Evolutionary conservation across 2,888 invertebrate genomes (phyloP).

Genomic region (Diadromus collaris): DNA sequence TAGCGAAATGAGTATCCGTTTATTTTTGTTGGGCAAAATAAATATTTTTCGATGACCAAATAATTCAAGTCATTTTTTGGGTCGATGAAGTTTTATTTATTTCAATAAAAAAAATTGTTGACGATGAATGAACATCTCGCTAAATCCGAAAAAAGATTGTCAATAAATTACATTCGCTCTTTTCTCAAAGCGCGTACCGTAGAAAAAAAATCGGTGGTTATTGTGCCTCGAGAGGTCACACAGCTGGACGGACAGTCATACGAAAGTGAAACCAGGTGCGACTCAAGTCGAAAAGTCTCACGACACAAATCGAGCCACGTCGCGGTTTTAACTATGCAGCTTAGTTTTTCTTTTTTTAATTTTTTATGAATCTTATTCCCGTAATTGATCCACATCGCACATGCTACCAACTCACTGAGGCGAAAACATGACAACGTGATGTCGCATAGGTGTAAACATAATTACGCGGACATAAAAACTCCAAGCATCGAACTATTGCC

Average conservation of each 20-base stretch:
- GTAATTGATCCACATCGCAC: background rate
- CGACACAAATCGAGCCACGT: slow-evolving; percentile 38
- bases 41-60: too few species aligned
- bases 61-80: too few species aligned
- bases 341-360: background rate
- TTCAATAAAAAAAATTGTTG: background rate
- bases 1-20: too few species aligned
- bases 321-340: slow-evolving; percentile 7
- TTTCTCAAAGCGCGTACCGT: background rate
- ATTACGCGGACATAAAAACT: background rate
- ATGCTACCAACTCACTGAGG: background rate
- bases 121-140: background rate
- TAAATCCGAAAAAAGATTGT: background rate
- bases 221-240: background rate
- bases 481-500: background rate
- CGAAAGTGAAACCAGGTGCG: slow-evolving; percentile 29
- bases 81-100: too few species aligned
- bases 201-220: background rate
- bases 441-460: background rate
- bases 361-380: background rate
- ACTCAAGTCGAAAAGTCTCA: slow-evolving; percentile 37
- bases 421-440: background rate
- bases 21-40: too few species aligned
- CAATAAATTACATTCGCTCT: background rate
- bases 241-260: background rate